Conservation (phyloP, 1,140 invertebrate genomes). For the Drosophila mayri region DNA sequence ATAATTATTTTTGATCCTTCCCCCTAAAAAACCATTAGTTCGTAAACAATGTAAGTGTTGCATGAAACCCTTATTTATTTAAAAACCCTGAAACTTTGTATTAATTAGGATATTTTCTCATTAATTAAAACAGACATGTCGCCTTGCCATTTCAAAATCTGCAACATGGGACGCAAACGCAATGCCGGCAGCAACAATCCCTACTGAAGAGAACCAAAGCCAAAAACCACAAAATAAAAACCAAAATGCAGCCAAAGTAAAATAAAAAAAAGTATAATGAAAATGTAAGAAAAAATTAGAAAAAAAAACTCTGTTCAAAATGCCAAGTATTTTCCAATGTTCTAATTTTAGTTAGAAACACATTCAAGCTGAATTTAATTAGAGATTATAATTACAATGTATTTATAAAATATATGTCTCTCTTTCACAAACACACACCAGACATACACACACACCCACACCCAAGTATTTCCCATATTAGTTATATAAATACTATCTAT, state of each 20-base stretch:
- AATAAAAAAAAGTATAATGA: conserved; percentile 26
- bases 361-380: conserved; percentile 31
- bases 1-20: conserved; percentile 18
- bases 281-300: conserved; percentile 18
- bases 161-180: conserved; percentile 81
- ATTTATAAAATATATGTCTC: conserved; percentile 29
- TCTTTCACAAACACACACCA: conserved; percentile 17
- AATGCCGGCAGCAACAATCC: conserved; percentile 57
- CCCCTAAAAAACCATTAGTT: conserved; percentile 48
- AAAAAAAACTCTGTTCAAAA: conserved; percentile 41
- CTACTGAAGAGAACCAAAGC: conserved; percentile 24
- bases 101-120: not conserved
- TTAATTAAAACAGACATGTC: conserved; percentile 67
- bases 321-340: conserved; percentile 52
- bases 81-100: not conserved
- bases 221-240: not conserved
- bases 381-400: conserved; percentile 45
- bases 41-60: conserved; percentile 83
- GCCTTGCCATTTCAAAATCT: conserved; percentile 82
- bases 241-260: conserved; percentile 36
- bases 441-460: conserved; percentile 23
- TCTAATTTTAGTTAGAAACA: conserved; percentile 31
- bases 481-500: conserved; percentile 44
- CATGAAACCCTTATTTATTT: conserved; percentile 31
- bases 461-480: conserved; percentile 63